Evolutionary conservation across 2,888 invertebrate species (phyloP), one percentile per base, ranked within the genome.

Genomic region (Drosophila nigricruria): DNA sequence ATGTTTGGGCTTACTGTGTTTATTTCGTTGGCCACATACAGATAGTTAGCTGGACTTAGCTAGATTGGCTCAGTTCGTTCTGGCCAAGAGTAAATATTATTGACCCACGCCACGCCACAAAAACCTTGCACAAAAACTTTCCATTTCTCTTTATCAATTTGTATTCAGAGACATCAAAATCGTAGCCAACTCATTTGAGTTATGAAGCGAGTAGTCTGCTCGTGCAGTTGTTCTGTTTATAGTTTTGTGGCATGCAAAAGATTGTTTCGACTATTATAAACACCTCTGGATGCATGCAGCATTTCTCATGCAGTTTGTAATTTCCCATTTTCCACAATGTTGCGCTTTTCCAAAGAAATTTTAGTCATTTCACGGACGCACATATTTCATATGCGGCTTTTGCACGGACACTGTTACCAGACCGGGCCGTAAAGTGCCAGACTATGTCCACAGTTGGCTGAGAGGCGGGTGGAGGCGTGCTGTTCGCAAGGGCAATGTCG

Each of bases 251-350:
- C 49, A 50, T 16, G 18, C 18, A 12, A 40, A 50, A 38, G 18
- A 53, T 32, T 8, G 23, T 47, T 47, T 64, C n/a, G 30, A 36
- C 23, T 36, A 23, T 27, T 30, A 43, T 49, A 45, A 60, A 52
- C 50, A 63, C 18, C 30, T 25, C 27, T 47, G 12, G 0, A 14
- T 23, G 40, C 52, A 18, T 23, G 56, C 25, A n/a, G 20, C 27
- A 27, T 38, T 18, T 38, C 38, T 8, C 36, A 64, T 63, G 61
- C 73, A 59, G 59, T 27, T 65, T 67, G 67, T 27, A 70, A 61
- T 83, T 91, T 91, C 90, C 88, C 90, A 92, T 92, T 92, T 92
- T 92, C 92, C 92, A 92, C 92, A 89, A 88, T 77, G 85, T 89
- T 92, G 92, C 92, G 81, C 86, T 90, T 92, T 92, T 92, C 92